These are phyloP conservation scores for Nematostella vectensis DNA, from an alignment of 92 coral and sea anemone species.

Conservation along the genomic window DNA sequence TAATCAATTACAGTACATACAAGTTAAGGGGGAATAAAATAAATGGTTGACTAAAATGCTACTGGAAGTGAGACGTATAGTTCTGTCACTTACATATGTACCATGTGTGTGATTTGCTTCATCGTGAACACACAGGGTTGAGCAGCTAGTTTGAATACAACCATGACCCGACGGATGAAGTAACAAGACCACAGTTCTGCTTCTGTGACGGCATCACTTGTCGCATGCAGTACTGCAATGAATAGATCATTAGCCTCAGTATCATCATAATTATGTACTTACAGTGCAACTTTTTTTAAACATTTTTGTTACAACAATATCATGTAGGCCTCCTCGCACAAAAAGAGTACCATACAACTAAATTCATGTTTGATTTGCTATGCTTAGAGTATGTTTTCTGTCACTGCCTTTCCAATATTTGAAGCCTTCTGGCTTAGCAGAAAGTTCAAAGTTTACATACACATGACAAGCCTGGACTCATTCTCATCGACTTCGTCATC, in stretches of 20 bases:
- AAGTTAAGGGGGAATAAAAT: too few relatives aligned
- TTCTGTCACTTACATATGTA: conserved; percentile 69
- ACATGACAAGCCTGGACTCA: conserved; percentile 51
- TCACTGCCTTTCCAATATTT: too few relatives aligned
- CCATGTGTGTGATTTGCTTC: conserved; percentile 50
- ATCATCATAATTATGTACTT: background rate
- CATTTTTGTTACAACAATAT: too few relatives aligned
- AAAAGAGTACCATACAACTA: too few relatives aligned
- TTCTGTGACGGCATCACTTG: conserved; percentile 69
- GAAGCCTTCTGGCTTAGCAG: too few relatives aligned
- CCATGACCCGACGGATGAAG: conserved; percentile 51
- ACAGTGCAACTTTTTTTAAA: too few relatives aligned
- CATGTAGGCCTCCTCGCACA: too few relatives aligned
- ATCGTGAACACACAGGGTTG: conserved; percentile 78
- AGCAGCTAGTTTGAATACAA: conserved; percentile 62
- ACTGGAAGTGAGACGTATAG: too few relatives aligned
- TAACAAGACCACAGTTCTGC: conserved; percentile 88
- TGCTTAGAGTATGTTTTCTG: too few relatives aligned
- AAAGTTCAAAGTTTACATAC: conserved; percentile 31
- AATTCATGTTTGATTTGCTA: too few relatives aligned
- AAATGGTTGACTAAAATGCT: too few relatives aligned
- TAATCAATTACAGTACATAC: too few relatives aligned
- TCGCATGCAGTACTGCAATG: conserved; percentile 49
- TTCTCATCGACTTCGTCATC: conserved; percentile 27
- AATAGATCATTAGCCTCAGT: background rate